phyloP scores from a whole-genome alignment of 30 jellyfish, hydroid and myxozoan species.

The Aurelia sp. region DNA sequence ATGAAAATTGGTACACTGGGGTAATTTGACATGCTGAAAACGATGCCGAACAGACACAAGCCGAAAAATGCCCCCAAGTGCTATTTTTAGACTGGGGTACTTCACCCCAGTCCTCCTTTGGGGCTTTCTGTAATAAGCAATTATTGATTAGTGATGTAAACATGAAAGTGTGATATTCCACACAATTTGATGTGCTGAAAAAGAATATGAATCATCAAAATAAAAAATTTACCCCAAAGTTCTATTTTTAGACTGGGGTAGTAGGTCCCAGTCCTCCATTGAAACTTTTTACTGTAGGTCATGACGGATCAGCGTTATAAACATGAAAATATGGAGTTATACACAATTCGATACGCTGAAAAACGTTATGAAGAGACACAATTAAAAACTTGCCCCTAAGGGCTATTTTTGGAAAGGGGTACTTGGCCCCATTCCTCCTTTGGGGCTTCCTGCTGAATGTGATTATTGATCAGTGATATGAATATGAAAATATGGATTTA shows the following conservation, averaged over 20 bases:
- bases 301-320: not conserved
- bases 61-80: no score
- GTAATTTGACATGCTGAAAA: slow-evolving; percentile 15
- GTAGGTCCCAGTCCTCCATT: slow-evolving; percentile 12
- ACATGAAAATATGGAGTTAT: not conserved
- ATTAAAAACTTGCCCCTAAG: not conserved
- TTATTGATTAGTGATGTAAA: not conserved
- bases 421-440: no score
- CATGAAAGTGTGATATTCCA: not conserved
- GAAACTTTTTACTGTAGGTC: not conserved
- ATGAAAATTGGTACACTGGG: not conserved
- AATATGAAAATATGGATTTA: not conserved
- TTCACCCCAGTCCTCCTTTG: slow-evolving; percentile 4
- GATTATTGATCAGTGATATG: not conserved
- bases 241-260: slow-evolving; percentile 16
- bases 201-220: not conserved
- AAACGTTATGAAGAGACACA: not conserved
- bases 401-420: no score
- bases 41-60: not conserved
- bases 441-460: not conserved
- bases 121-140: not conserved
- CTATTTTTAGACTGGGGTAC: not conserved
- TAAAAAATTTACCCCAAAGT: not conserved
- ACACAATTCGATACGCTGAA: not conserved
- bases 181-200: not conserved